These are phyloP conservation scores for Diorhabda sublineata DNA, from an alignment of 1,140 invertebrate genomes.

Conservation along the genomic window DNA sequence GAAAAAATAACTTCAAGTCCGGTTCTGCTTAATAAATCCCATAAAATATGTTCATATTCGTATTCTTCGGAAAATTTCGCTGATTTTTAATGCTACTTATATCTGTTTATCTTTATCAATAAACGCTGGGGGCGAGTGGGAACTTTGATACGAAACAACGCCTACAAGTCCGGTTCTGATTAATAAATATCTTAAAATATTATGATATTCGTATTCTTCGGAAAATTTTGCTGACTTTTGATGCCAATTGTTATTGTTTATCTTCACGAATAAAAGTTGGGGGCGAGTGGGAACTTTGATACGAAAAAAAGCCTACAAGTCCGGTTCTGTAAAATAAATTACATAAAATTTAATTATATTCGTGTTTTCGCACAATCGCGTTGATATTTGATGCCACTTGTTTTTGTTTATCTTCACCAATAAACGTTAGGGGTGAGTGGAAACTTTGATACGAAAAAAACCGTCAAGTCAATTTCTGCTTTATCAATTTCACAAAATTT, in stretches of 20 bases:
- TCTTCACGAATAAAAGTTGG: too few relatives aligned
- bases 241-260: too few relatives aligned
- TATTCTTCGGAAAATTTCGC: too few relatives aligned
- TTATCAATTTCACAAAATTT: background rate
- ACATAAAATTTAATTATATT: background rate
- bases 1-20: conserved; percentile 3
- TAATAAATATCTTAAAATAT: background rate
- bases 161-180: background rate
- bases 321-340: too few relatives aligned
- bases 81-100: too few relatives aligned
- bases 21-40: background rate
- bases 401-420: too few relatives aligned
- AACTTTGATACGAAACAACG: background rate
- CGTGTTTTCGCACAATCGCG: too few relatives aligned
- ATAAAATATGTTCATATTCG: background rate
- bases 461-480: background rate
- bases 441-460: background rate
- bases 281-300: background rate
- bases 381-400: too few relatives aligned
- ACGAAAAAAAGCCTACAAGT: background rate
- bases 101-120: too few relatives aligned
- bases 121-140: background rate
- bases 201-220: too few relatives aligned
- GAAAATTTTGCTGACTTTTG: too few relatives aligned
- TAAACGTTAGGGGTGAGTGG: too few relatives aligned